Evolutionary conservation across 2,888 invertebrate species (phyloP).

Genomic region (Dryobotodes eremita): DNA sequence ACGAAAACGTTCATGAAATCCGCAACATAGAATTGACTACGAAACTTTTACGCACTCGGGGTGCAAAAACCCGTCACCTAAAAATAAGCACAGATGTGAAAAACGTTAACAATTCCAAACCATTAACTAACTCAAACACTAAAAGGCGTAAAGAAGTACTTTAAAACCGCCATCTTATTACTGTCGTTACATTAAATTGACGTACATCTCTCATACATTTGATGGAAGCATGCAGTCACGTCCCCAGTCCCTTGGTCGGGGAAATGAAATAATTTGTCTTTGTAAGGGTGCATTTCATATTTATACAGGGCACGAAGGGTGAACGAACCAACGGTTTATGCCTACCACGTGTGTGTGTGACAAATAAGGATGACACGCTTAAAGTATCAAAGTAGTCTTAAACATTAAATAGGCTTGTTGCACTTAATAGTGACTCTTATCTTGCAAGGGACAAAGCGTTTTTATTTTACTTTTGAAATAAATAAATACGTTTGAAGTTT

Average conservation of each 20-base stretch:
- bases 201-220: conserved; percentile 79
- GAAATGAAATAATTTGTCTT: conserved; percentile 91
- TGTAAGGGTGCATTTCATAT: conserved; percentile 90
- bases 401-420: conserved; percentile 41
- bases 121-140: conserved; percentile 58
- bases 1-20: not conserved
- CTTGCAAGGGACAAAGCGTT: not conserved
- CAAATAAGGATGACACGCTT: conserved; percentile 60
- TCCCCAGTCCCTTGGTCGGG: conserved; percentile 85
- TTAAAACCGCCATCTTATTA: conserved; percentile 76
- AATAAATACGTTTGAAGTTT: not conserved
- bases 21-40: not conserved
- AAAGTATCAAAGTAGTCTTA: conserved; percentile 52
- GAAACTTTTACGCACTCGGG: not conserved
- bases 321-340: conserved; percentile 80
- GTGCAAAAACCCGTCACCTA: conserved; percentile 7
- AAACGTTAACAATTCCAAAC: conserved; percentile 39
- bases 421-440: conserved; percentile 18
- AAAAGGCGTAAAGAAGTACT: conserved; percentile 60
- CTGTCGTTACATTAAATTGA: conserved; percentile 81
- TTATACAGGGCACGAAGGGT: conserved; percentile 80
- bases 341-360: conserved; percentile 71
- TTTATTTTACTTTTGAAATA: not conserved
- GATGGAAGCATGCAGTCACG: conserved; percentile 86
- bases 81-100: conserved; percentile 47